These are phyloP conservation scores for Nebria salina DNA, from an alignment of 2,888 invertebrate genomes.

Conservation along the genomic window DNA sequence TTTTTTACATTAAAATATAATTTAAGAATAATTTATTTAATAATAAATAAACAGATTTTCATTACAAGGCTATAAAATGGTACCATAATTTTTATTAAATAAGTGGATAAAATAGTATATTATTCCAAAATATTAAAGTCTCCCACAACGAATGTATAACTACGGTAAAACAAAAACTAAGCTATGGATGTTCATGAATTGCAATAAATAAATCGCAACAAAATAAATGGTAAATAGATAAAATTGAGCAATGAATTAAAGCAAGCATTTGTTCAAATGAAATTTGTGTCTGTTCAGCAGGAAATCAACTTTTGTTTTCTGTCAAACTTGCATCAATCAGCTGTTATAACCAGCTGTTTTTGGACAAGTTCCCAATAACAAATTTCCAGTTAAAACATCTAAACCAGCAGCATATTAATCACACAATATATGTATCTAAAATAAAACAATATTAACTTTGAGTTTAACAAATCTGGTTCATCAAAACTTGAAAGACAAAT, in stretches of 20 bases:
- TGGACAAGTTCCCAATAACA: neutral
- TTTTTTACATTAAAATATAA: too few relatives aligned
- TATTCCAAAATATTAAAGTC: neutral
- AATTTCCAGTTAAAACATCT: neutral
- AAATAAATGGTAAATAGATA: neutral
- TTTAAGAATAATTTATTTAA: too few relatives aligned
- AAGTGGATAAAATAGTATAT: too few relatives aligned
- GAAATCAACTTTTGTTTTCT: neutral
- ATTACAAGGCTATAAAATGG: too few relatives aligned
- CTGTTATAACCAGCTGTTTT: neutral
- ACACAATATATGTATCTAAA: neutral
- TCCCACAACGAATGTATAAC: neutral
- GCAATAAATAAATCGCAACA: neutral
- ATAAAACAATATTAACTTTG: neutral
- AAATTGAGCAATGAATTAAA: neutral
- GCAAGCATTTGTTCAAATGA: neutral
- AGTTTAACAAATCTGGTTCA: neutral
- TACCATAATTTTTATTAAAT: too few relatives aligned
- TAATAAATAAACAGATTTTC: too few relatives aligned
- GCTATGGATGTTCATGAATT: neutral
- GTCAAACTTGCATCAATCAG: neutral
- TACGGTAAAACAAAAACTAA: neutral
- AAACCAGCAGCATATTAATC: neutral
- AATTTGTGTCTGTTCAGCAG: neutral
- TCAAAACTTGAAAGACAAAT: constrained; percentile 16